Base-by-base conservation (phyloP, 2,113 vertebrate species). In the Colinus virginianus region DNA sequence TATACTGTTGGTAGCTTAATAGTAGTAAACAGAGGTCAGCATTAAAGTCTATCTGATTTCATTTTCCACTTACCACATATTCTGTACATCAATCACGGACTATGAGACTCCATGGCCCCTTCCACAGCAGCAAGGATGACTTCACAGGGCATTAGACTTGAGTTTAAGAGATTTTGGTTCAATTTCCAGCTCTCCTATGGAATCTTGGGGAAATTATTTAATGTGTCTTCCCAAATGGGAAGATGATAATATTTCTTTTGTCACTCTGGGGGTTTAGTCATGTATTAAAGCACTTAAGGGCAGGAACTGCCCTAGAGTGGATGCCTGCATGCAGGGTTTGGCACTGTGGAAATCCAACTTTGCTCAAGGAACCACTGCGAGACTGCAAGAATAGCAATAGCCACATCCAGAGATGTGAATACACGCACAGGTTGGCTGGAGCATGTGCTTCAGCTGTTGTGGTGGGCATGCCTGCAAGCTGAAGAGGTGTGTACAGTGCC, bases 41-140 rank as follows among this genome's bases (percentile, higher is more conserved):
- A 62, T 79, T 87, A 67, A 90, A 86, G 59, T 62, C 63, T 48
- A 51, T 36, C 42, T 90, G 92, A 87, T 89, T 96, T 94, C 28
- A 77, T 93, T 96, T 93, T 79, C 70, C 81, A 66, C 75, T 89
- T 89, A 66, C 58, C 83, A 75, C 23, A 32, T 76, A 90, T 84
- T 90, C 84, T 1, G 4, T 22, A 87, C 66, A 69, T 94, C 87
- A 77, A 14, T 72, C 78, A 38, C 8, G 17, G 62, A 36, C 42
- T 58, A 49, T 72, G 22, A 82, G 58, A 46, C 25, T 84, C 16
- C 45, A 34, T 13, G 48, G 42, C 17, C 53, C 45, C 36, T n/a
- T 79, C 66, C 62, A 81, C 11, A 63, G 21, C 21, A 88, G 55
- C 53, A 69, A 76, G 42, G 55, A 72, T 72, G 42, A n/a, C 70